Conservation (phyloP, 2,113 vertebrate species). For the Caloenas nicobarica region DNA sequence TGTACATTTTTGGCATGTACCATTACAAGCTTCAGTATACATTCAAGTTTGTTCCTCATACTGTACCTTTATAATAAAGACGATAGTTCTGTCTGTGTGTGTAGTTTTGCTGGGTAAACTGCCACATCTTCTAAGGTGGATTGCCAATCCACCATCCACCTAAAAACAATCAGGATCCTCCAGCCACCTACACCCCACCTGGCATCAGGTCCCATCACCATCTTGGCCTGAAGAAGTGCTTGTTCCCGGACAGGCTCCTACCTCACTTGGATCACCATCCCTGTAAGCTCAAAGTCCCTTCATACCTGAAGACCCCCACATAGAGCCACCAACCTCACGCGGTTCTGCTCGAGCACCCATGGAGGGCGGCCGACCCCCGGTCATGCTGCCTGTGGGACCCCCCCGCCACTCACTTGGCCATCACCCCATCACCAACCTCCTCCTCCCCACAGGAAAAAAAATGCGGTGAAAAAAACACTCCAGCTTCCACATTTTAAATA, state of each 20-base stretch:
- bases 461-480: neutral
- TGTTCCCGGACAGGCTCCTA: neutral
- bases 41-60: constrained; percentile 82
- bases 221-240: neutral
- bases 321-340: accelerated
- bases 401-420: accelerated
- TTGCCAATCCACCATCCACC: neutral
- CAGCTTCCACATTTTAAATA: neutral
- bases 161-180: neutral
- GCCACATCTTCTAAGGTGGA: accelerated
- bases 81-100: constrained; percentile 83
- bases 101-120: constrained; percentile 7
- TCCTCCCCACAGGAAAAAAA: neutral
- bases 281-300: neutral
- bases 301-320: neutral
- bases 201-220: neutral
- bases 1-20: constrained; percentile 96
- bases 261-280: neutral
- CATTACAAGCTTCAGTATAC: constrained; percentile 85
- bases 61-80: constrained; percentile 97
- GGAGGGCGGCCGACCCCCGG: neutral
- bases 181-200: neutral
- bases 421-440: neutral
- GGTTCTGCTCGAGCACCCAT: neutral
- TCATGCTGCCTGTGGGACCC: too few species aligned